Evolutionary conservation across 2,888 invertebrate genomes (phyloP), one percentile per base, ranked within the genome.

Genomic region (Netelia fuscicornis): DNA sequence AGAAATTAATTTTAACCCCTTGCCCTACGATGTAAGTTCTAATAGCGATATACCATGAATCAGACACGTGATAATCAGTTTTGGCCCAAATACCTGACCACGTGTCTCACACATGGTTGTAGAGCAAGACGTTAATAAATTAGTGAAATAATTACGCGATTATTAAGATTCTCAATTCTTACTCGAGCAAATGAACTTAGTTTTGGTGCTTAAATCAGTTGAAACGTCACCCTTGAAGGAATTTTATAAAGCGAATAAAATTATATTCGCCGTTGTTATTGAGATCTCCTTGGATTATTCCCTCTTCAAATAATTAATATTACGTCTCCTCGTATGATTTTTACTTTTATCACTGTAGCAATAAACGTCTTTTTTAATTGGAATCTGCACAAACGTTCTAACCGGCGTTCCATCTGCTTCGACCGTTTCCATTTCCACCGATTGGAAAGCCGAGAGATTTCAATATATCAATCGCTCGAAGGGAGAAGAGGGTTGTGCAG

Each of bases 291-390:
- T 76, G 56, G 70, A 76, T 81, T 70, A 13, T 13, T 70, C 75
- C 81, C 52, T 48, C 11, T 10, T 6, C 48, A 48, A 75, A 81
- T 62, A 54, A 76, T 62, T 70, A 17, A 70, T 11, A 56, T 42
- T 30, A 48, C 54, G 13, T 42, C 70, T 64, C 56, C 6, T 62
- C 60, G 64, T 70, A 42, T 62, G 2, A 64, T 64, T 11, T 25
- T 23, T 67, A 20, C 67, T 81, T 75, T 75, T 58, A 68, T 48
- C 58, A 11, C 62, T 48, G 42, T 30, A 48, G 23, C 42, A 48
- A 20, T 62, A 25, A 44, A 56, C 68, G 68, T 67, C 60, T 75
- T 70, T 76, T 70, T 81, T 70, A 76, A 81, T 81, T 81, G 75
- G 20, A 70, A 64, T 17, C 44, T 68, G 62, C 30, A 52, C 54